Base-by-base conservation (phyloP, 2,888 invertebrate genomes). In the Nemurella pictetii region DNA sequence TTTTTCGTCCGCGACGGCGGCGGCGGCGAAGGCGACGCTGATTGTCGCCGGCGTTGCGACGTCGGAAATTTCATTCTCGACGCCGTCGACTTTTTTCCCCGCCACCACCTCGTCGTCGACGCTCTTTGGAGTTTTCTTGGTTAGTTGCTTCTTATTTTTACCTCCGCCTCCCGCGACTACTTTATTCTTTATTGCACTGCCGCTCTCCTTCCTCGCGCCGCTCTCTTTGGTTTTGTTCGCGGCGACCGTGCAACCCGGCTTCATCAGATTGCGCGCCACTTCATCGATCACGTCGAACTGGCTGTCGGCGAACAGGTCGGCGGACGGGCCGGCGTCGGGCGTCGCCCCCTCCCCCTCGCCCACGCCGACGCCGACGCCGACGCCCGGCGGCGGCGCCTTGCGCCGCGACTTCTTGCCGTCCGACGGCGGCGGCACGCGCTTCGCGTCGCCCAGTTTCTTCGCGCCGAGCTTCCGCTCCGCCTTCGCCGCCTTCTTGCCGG, bases 61-160 rank as follows among this genome's bases (percentile, higher is more conserved):
- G 20, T 28, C 82, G 29, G 5, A 32, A 35, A 81, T 28, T n/a
- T 82, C 29, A 26, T 29, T 28, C 55, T 28, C 82, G 72, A 82
- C 55, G 26, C 26, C 82, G 1, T 72, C 82, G 2, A 28, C 72
- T 28, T 36, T 29, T 29, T 82, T 82, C 4, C 55, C 55, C 1
- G 36, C 35, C 29, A 72, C 27, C 27, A 26, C 72, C 7, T 82
- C 82, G 9, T 55, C 72, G 5, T 82, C 82, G 9, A 15, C 55
- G 29, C 27, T 82, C 82, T 82, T 82, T 82, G 82, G 82, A 29
- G 82, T 82, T 72, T 82, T 82, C 82, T 82, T 82, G 55, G 29
- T 29, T 29, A 28, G 1, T 36, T 25, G 80, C 36, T 81, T 81
- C 35, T 81, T 81, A 26, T 36, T 81, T 36, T 81, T 81, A 36